Evolutionary conservation across 2,113 vertebrate genomes (phyloP), one percentile per base, ranked within the genome.

Genomic region (Reinhardtius hippoglossoides): DNA sequence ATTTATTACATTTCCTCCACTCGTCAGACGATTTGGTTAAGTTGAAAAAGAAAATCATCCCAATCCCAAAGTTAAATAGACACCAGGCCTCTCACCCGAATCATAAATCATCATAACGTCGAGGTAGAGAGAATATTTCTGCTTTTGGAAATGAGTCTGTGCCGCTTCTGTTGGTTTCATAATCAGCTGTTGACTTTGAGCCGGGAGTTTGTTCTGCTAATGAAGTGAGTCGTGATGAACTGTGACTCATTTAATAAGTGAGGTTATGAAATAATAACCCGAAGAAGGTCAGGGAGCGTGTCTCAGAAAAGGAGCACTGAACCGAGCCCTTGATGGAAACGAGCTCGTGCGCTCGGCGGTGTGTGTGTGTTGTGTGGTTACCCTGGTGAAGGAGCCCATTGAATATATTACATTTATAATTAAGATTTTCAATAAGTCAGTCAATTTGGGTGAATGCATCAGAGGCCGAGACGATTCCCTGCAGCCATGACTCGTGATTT

Each of bases 241-340:
- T 46, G 40, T 42, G 86, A 82, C 66, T 91, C 79, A 88, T 89
- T 87, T 88, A 86, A 79, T 46, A 80, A 72, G 46, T 15, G 67
- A 5, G 23, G 76, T 77, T 87, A 61, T 85, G 80, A 83, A 89
- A 87, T 89, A 83, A 84, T 80, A 83, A 81, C 81, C 61, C 35
- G 78, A 56, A 83, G 89, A 50, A 87, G 83, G 83, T 82, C 77
- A 65, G 61, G 3, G 78, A 62, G 52, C 13, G 56, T 2, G 70
- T 83, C 76, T 77, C 8, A 48, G 68, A 81, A 60, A 78, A 82
- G 81, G 76, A 69, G 71, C 21, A 5, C 48, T 80, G 71, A 86
- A 78, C 81, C 52, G 20, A 71, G 57, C 71, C 78, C 77, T 5
- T 58, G 9, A 42, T 56, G 70, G 76, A 85, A 82, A 89, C 78